Evolutionary conservation across 2,113 vertebrate genomes (phyloP).

Genomic region (Pachypanchax playfairii): DNA sequence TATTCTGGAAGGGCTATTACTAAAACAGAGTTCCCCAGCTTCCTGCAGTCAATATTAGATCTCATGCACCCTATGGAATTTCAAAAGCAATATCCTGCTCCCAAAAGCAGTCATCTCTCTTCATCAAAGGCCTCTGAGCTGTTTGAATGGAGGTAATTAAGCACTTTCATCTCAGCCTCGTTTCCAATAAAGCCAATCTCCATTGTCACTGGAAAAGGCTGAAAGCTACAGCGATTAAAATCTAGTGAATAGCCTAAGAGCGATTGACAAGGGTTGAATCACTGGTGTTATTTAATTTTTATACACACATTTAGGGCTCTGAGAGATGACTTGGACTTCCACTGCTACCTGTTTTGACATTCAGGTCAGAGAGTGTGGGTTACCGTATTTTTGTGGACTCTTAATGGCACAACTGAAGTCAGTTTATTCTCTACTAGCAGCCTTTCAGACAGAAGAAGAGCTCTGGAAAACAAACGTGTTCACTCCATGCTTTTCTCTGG

Average conservation of each 20-base stretch:
- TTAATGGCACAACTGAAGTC: conserved; percentile 19
- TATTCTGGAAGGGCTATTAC: conserved; percentile 55
- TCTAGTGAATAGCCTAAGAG: conserved; percentile 56
- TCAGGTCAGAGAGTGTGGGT: conserved; percentile 4
- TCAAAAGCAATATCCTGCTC: conserved; percentile 71
- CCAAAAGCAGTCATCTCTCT: conserved; percentile 64
- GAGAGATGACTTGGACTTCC: conserved; percentile 38
- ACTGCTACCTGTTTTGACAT: conserved; percentile 47
- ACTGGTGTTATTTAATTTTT: conserved; percentile 58
- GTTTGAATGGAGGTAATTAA: conserved; percentile 72
- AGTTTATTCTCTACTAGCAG: conserved; percentile 38
- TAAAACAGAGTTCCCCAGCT: conserved; percentile 51
- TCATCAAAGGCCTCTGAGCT: conserved; percentile 65
- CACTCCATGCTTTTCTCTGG: conserved; percentile 38
- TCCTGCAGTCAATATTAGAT: conserved; percentile 63
- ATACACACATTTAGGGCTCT: conserved; percentile 44
- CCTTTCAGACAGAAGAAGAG: conserved; percentile 27
- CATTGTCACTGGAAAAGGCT: conserved; percentile 55
- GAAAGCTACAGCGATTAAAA: conserved; percentile 64
- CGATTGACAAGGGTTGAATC: conserved; percentile 60
- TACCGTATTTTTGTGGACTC: background rate
- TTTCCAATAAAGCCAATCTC: conserved; percentile 63
- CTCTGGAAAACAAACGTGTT: conserved; percentile 42
- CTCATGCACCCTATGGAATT: conserved; percentile 62
- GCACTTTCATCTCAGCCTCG: conserved; percentile 67